Evolutionary conservation across 2,888 invertebrate genomes (phyloP), one percentile per base, ranked within the genome.

Genomic region (Hydraecia micacea): DNA sequence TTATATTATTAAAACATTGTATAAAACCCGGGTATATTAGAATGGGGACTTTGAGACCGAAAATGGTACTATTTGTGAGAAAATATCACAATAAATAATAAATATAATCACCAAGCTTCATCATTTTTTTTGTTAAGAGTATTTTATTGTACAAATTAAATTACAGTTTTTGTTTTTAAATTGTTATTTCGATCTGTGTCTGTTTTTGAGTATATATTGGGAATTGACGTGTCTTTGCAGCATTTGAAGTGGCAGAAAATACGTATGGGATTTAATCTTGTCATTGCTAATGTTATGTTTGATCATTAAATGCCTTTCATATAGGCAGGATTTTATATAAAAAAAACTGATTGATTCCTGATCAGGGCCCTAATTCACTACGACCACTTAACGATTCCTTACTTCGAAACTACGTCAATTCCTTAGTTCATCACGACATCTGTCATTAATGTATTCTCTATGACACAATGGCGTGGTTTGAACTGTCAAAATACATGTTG

Each of bases 81-180:
- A 15, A 68, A 67, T 76, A 58, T 86, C 65, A 69, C 75, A 76
- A 69, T 75, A 77, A 75, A 62, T 67, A 74, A 72, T 76, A 66
- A 80, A 72, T 65, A 60, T 78, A 79, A 83, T 86, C 71, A 68
- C 42, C 66, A 86, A 83, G 76, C 74, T 85, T 74, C 71, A 55
- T 67, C 15, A 60, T 11, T 82, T 73, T 60, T 63, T 76, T 32
- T 79, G 72, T 86, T 69, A 81, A 58, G 42, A 75, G 63, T 65
- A 73, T 74, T 76, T 69, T 68, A 71, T 71, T 85, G 83, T 85
- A 85, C 68, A 85, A 86, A 85, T 74, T 72, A 79, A 82, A 77
- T 81, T 65, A 49, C 66, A 77, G 73, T 55, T 67, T 52, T 52
- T 46, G 28, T 69, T 77, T 77, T 74, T n/a, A 63, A 58, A 75